A percentile compares a stretch with the other conserved stretches of the same genome.
phyloP scores from a whole-genome alignment of 37 sponge, comb jelly and placozoan genomes.

The Halichondria panicea region DNA sequence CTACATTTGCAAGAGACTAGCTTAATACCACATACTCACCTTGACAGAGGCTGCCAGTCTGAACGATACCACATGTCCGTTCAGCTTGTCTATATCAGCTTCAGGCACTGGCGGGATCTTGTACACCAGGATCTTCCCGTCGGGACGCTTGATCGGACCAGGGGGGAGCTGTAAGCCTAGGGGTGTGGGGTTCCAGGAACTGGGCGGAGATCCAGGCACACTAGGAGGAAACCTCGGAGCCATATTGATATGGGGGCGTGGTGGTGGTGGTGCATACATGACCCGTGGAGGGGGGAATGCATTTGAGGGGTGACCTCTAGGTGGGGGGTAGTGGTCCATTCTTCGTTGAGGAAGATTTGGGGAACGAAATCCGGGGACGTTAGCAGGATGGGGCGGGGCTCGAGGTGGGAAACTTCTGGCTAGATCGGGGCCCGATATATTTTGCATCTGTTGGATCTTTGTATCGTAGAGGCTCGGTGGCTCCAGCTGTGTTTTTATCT shows the following conservation, averaged over 20 bases:
- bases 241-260: not conserved
- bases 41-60: conserved; percentile 15
- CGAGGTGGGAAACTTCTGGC: conserved; percentile 21
- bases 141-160: conserved; percentile 4
- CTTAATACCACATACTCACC: too few relatives aligned
- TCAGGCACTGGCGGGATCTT: conserved; percentile 15
- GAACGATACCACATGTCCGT: not conserved
- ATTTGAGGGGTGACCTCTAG: not conserved
- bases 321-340: not conserved
- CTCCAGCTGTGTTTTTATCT: conserved; percentile 41
- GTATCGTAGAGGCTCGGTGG: not conserved
- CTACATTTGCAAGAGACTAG: not conserved
- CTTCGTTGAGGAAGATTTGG: not conserved
- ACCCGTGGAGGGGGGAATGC: not conserved
- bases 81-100: not conserved
- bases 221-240: not conserved
- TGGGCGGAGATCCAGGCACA: not conserved
- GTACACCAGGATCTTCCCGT: conserved; percentile 37
- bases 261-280: conserved; percentile 2
- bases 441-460: not conserved
- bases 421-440: not conserved
- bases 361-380: too few relatives aligned
- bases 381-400: not conserved
- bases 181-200: conserved; percentile 9
- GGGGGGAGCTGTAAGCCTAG: not conserved